Conservation (phyloP, 2,113 vertebrate genomes). For the Gila orcuttii region DNA sequence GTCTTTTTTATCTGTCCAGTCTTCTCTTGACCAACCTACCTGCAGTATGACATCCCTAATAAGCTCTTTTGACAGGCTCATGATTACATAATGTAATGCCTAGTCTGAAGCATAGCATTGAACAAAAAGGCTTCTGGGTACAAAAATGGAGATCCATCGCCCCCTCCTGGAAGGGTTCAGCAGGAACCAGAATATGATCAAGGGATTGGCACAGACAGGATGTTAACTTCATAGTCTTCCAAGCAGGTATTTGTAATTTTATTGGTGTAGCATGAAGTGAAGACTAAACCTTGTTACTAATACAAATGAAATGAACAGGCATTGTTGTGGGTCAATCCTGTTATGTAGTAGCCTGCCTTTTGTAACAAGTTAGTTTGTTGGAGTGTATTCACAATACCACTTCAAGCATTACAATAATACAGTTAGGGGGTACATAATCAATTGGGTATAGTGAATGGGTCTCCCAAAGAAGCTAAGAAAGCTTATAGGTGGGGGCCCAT, state of each 20-base stretch:
- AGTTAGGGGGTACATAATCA: too few relatives aligned
- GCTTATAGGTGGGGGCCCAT: too few relatives aligned
- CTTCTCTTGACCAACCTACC: not conserved
- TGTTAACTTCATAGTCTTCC: not conserved
- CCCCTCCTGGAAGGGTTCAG: constrained; percentile 20
- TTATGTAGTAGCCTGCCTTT: not conserved
- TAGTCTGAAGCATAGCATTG: not conserved
- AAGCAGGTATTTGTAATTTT: not conserved
- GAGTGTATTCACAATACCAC: too few relatives aligned
- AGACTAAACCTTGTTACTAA: not conserved
- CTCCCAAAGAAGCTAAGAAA: too few relatives aligned
- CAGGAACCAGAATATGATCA: not conserved
- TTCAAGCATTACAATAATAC: too few relatives aligned
- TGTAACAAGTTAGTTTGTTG: not conserved
- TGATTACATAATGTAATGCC: not conserved
- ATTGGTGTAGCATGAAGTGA: not conserved
- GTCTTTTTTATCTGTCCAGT: too few relatives aligned
- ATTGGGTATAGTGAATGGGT: too few relatives aligned
- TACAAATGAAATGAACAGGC: not conserved
- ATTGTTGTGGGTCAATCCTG: not conserved
- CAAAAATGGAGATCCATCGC: not conserved
- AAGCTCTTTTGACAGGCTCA: not conserved
- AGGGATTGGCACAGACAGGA: not conserved
- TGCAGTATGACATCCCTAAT: not conserved
- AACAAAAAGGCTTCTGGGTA: not conserved